phyloP scores from a whole-genome alignment of 2,888 invertebrate species.

The Temnothorax unifasciatus region DNA sequence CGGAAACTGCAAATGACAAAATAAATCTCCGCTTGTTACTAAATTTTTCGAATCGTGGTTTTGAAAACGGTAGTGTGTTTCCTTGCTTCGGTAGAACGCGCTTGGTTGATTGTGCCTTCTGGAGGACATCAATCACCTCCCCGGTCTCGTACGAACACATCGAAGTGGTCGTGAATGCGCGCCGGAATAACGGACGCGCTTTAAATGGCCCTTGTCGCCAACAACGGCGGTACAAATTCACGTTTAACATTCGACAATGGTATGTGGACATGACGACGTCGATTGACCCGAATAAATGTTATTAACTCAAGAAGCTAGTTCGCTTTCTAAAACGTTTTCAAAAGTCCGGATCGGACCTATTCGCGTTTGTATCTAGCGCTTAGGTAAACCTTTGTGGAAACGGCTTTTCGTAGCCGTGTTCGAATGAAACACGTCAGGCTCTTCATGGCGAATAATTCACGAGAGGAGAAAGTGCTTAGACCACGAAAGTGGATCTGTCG shows the following conservation, averaged over 20 bases:
- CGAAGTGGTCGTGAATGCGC: constrained; percentile 39
- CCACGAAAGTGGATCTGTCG: constrained; percentile 53
- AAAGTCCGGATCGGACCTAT: not conserved
- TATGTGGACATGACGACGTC: not conserved
- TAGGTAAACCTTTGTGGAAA: constrained; percentile 19
- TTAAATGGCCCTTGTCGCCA: constrained; percentile 44
- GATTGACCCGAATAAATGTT: constrained; percentile 24
- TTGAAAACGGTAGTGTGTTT: constrained; percentile 31
- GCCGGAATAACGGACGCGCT: constrained; percentile 44
- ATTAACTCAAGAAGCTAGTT: constrained; percentile 1
- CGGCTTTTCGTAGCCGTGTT: not conserved
- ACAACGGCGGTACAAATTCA: constrained; percentile 45
- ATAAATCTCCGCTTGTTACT: constrained; percentile 19
- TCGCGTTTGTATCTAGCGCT: not conserved
- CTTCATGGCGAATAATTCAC: constrained; percentile 41
- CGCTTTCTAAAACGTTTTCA: constrained; percentile 12
- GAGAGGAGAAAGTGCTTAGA: constrained; percentile 51
- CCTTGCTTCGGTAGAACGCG: constrained; percentile 33
- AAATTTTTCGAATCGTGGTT: constrained; percentile 23
- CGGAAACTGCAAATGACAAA: constrained; percentile 26
- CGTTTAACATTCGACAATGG: constrained; percentile 33
- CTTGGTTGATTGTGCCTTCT: constrained; percentile 62
- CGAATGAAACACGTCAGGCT: constrained; percentile 25
- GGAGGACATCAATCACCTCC: constrained; percentile 70
- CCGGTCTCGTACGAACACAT: constrained; percentile 60